Conservation (phyloP, 2,113 vertebrate genomes). For the Equus przewalskii region DNA sequence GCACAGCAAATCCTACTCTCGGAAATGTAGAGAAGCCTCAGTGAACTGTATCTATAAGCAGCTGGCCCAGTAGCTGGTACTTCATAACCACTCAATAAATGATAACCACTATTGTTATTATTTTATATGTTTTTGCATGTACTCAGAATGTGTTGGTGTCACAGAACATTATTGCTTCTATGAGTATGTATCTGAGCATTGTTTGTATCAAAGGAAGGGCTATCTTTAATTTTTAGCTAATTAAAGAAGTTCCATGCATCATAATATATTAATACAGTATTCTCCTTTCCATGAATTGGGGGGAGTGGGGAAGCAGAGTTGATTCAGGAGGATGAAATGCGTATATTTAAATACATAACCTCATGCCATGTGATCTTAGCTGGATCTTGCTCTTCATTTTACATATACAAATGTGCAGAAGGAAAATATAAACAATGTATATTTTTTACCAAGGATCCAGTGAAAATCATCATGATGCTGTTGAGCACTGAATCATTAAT, state of each 20-base stretch:
- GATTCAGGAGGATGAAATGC: neutral
- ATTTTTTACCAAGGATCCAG: conserved; percentile 36
- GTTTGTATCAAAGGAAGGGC: neutral
- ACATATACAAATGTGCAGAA: conserved; percentile 7
- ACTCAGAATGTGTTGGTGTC: neutral
- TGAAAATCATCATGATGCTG: conserved; percentile 58
- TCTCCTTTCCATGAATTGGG: neutral
- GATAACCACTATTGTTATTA: neutral
- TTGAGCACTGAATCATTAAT: conserved; percentile 66
- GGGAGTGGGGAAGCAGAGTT: neutral
- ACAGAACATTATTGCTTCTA: neutral
- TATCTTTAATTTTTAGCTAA: neutral
- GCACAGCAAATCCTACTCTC: neutral
- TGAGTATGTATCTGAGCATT: neutral
- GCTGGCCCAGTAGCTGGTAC: neutral
- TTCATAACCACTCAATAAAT: neutral
- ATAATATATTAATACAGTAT: neutral
- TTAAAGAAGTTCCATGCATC: neutral
- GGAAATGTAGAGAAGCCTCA: neutral
- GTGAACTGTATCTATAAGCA: neutral
- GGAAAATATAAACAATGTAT: neutral
- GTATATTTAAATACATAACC: neutral
- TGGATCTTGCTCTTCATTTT: conserved; percentile 25
- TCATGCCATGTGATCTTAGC: neutral
- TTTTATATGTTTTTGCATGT: neutral